Evolutionary conservation across 1,140 invertebrate genomes (phyloP).

Genomic region (Zaprionus taronus): DNA sequence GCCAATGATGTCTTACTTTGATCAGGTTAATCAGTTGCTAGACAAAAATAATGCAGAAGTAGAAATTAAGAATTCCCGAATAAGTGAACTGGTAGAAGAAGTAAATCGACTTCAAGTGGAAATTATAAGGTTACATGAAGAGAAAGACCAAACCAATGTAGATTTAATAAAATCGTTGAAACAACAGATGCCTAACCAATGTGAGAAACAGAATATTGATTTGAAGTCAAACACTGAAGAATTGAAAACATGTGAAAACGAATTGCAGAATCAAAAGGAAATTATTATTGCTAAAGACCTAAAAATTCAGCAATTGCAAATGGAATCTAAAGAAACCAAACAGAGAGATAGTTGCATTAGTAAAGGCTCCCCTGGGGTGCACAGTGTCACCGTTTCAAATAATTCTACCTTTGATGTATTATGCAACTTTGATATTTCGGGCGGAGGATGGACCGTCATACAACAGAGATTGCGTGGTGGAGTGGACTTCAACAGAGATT

Average conservation of each 20-base stretch:
- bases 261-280: not conserved
- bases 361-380: not conserved
- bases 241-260: not conserved
- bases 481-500: not conserved
- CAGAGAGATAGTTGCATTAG: not conserved
- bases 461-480: not conserved
- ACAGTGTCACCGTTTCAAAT: not conserved
- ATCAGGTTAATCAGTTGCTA: not conserved
- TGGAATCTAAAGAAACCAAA: not conserved
- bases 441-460: not conserved
- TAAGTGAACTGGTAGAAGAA: not conserved
- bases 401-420: not conserved
- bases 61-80: not conserved
- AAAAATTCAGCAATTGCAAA: not conserved
- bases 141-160: too few relatives aligned
- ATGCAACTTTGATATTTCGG: not conserved
- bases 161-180: too few relatives aligned
- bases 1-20: not conserved
- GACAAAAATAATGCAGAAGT: not conserved
- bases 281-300: not conserved
- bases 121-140: too few relatives aligned
- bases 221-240: too few relatives aligned
- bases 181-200: too few relatives aligned
- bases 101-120: not conserved
- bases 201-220: too few relatives aligned